Evolutionary conservation across 2,888 invertebrate species (phyloP), one percentile per base, ranked within the genome.

Genomic region (Papilio protenor): DNA sequence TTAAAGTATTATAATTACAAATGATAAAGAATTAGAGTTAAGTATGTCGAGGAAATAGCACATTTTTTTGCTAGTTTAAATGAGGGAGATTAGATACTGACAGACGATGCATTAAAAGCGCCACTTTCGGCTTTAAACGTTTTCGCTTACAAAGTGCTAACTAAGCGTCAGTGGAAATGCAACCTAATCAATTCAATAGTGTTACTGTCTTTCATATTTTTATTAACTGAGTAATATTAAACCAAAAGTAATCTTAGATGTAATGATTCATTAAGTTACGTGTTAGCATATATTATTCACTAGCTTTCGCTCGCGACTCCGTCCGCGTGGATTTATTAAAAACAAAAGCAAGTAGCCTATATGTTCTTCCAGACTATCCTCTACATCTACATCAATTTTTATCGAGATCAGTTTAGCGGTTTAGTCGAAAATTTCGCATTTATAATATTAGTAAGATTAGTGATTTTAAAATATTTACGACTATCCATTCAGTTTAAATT

Each of bases 51-150:
- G 27, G 14, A 27, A 61, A 61, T 61, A 14, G 59, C 23, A 61
- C 59, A 23, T 61, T 23, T 12, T n/a, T 61, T 61, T 61, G 27
- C 14, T 14, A 61, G 2, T 61, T 61, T 27, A 61, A 61, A 4
- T 27, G 16, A 27, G 0, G 16, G 14, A 61, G 23, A 61, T 61
- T 16, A 61, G 14, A 27, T 27, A 61, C 16, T 27, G 61, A 61
- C 27, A 61, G 61, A 61, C 61, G 61, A 61, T 61, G 61, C 61
- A 27, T 27, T 61, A 61, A 27, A 40, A 40, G 40, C 40, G 61
- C 16, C 23, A 61, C 16, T 61, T 61, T 61, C 61, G 14, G 61
- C 40, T 27, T 5, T 61, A 21, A 59, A 16, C 14, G 27, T 61
- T 61, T 61, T 61, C 5, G 61, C 27, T 27, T 61, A 33, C 33